These are phyloP conservation scores for Amphiprion percula DNA, from an alignment of 2,113 vertebrate genomes.

Conservation along the genomic window DNA sequence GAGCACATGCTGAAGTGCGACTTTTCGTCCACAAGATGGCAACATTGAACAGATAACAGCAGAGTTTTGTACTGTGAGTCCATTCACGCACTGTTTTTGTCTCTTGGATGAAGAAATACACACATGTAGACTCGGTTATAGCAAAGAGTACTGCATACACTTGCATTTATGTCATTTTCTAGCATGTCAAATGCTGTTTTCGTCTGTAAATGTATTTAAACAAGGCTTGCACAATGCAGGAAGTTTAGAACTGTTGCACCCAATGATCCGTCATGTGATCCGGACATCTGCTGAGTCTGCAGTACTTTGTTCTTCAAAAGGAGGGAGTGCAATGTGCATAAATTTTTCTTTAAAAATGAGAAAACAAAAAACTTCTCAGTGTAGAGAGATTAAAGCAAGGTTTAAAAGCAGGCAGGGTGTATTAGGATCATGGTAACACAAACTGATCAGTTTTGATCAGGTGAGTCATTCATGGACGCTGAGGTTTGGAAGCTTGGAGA, in stretches of 20 bases:
- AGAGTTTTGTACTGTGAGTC: not conserved
- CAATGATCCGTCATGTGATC: slow-evolving; percentile 72
- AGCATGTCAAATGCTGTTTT: not conserved
- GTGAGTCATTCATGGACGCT: not conserved
- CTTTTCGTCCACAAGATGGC: slow-evolving; percentile 68
- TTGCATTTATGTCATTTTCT: not conserved
- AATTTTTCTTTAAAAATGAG: not conserved
- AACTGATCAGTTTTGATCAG: not conserved
- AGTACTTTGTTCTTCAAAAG: slow-evolving; percentile 51
- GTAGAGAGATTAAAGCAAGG: not conserved
- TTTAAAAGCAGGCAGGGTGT: not conserved
- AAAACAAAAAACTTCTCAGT: not conserved
- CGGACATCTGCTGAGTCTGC: slow-evolving; percentile 69
- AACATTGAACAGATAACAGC: slow-evolving; percentile 18
- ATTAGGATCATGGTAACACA: not conserved
- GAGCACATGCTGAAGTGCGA: not conserved
- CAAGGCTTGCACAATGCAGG: slow-evolving; percentile 51
- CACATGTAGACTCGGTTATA: not conserved
- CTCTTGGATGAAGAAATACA: not conserved
- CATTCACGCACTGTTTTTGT: not conserved
- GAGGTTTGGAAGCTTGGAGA: not conserved
- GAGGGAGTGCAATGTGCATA: slow-evolving; percentile 46
- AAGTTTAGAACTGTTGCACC: slow-evolving; percentile 55
- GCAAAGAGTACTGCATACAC: too few relatives aligned
- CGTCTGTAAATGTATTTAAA: not conserved